A percentile compares a stretch with the other conserved stretches of the same genome.
phyloP scores from a whole-genome alignment of 2,797 vertebrate genomes.

The Peromyscus eremicus region DNA sequence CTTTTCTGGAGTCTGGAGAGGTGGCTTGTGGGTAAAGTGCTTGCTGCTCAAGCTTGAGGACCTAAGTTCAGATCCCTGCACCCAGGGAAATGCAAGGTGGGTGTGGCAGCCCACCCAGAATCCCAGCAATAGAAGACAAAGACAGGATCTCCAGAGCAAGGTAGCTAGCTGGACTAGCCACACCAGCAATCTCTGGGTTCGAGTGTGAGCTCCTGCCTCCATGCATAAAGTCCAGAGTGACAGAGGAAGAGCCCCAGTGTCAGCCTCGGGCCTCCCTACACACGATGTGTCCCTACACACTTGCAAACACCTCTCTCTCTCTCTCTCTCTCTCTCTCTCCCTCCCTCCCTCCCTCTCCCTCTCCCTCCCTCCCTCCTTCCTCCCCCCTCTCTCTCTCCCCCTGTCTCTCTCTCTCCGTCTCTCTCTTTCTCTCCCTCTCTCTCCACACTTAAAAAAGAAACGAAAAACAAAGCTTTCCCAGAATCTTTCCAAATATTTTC shows the following conservation, averaged over 20 bases:
- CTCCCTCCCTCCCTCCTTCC: neutral
- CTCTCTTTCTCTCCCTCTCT: neutral
- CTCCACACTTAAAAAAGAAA: neutral
- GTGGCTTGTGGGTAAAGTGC: neutral
- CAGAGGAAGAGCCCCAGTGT: neutral
- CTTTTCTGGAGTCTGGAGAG: neutral
- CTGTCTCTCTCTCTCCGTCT: neutral
- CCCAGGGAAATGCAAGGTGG: no score
- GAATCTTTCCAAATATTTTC: constrained; percentile 11
- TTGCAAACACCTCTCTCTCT: neutral
- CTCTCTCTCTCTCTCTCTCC: neutral
- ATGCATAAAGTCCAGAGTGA: neutral
- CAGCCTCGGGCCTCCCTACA: neutral
- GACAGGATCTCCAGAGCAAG: neutral
- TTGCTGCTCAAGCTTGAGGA: neutral
- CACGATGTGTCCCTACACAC: neutral
- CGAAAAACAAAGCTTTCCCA: neutral
- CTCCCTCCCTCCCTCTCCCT: neutral
- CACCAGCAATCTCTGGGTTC: neutral
- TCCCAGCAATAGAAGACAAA: neutral
- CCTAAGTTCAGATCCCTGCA: neutral
- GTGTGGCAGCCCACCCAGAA: neutral
- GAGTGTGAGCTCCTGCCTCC: neutral
- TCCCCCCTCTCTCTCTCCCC: neutral
- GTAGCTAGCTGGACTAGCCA: no score